Conservation (phyloP, 2,113 vertebrate genomes). For the Protobothrops mucrosquamatus region DNA sequence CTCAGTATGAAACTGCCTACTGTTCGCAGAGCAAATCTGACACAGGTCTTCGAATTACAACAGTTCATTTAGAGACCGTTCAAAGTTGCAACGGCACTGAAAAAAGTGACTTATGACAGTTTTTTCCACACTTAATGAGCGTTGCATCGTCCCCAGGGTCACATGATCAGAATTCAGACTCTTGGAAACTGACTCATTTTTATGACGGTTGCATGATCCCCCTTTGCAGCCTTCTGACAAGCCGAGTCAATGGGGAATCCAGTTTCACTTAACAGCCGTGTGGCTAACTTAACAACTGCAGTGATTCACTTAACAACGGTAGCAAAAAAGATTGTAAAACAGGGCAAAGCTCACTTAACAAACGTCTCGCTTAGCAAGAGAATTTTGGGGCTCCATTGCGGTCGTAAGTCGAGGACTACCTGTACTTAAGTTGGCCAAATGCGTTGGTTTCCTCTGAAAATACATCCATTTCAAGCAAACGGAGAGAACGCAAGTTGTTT, state of each 20-base stretch:
- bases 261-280: neutral
- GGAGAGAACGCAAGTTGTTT: neutral
- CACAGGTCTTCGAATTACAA: neutral
- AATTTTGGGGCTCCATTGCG: neutral
- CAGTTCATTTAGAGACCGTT: neutral
- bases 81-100: neutral
- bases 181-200: neutral
- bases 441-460: constrained; percentile 25
- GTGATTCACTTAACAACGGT: neutral
- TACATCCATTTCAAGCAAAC: constrained; percentile 13
- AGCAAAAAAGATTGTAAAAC: neutral
- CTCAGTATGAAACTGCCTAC: neutral
- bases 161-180: neutral
- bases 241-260: neutral
- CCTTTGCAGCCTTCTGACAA: neutral
- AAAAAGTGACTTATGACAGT: neutral
- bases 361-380: neutral
- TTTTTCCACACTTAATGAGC: neutral
- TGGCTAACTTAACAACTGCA: neutral
- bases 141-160: neutral
- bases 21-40: constrained; percentile 30
- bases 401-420: neutral
- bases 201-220: neutral
- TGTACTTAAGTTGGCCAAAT: constrained; percentile 10
- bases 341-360: neutral